A percentile compares a stretch with the other conserved stretches of the same genome.
phyloP scores from a whole-genome alignment of 1,140 invertebrate species.

The Drosophila aff. region DNA sequence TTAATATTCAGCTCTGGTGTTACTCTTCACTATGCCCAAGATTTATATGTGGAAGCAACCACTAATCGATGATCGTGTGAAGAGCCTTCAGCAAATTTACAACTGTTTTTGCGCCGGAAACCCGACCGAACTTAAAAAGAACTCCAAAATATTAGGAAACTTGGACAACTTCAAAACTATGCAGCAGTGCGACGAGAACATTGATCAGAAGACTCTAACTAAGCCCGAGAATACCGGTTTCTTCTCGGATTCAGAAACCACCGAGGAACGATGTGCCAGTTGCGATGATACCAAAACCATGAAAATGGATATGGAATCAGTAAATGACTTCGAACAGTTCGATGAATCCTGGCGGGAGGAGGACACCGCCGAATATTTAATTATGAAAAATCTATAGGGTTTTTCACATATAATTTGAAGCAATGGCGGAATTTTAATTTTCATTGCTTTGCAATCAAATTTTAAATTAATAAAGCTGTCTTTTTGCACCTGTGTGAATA shows the following conservation, averaged over 20 bases:
- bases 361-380: not conserved
- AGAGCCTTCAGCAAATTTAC: not conserved
- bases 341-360: not conserved
- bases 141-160: not conserved
- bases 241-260: not conserved
- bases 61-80: not conserved
- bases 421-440: not conserved
- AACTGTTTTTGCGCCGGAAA: not conserved
- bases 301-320: not conserved
- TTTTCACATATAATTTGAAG: slow-evolving; percentile 1
- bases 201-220: not conserved
- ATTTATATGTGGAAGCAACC: slow-evolving; percentile 1
- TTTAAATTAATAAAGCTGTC: slow-evolving; percentile 9
- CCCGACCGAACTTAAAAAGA: not conserved
- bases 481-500: slow-evolving; percentile 7
- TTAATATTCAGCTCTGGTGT: not conserved
- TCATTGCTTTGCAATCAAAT: slow-evolving; percentile 9
- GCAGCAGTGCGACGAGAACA: not conserved
- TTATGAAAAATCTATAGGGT: not conserved
- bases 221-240: too few species aligned
- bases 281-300: not conserved
- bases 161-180: not conserved
- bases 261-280: not conserved
- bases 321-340: not conserved
- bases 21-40: slow-evolving; percentile 27